Evolutionary conservation across 2,113 vertebrate genomes (phyloP).

Genomic region (Arvicanthis niloticus): DNA sequence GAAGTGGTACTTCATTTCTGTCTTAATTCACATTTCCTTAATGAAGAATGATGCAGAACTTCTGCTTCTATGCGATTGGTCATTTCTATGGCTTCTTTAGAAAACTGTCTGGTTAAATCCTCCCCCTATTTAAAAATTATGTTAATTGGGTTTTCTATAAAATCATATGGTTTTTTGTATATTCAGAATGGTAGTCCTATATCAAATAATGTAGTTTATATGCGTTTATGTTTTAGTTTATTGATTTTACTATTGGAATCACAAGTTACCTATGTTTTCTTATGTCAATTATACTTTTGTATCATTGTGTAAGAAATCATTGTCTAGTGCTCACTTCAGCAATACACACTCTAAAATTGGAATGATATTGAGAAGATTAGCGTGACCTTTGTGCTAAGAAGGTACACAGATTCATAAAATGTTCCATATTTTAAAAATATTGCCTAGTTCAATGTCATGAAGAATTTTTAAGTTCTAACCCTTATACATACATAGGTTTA

Average conservation of each 20-base stretch:
- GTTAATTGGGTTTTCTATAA: neutral
- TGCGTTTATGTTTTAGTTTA: conserved; percentile 18
- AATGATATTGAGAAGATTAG: neutral
- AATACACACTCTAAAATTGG: neutral
- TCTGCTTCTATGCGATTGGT: neutral
- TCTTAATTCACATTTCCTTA: neutral
- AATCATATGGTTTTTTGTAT: neutral
- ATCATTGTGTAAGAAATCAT: neutral
- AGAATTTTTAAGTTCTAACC: neutral
- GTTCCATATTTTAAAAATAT: neutral
- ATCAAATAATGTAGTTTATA: conserved; percentile 13
- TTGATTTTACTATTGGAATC: neutral
- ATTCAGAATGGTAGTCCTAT: neutral
- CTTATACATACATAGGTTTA: neutral
- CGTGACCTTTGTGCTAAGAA: too few species aligned
- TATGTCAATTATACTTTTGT: neutral
- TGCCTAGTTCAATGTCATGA: neutral
- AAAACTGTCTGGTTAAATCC: neutral
- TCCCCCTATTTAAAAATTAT: neutral
- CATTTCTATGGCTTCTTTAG: neutral
- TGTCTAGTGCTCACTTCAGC: neutral
- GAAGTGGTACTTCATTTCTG: neutral
- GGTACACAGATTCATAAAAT: neutral
- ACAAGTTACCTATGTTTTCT: neutral
- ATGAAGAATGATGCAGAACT: neutral